Base-by-base conservation (phyloP, 2,797 vertebrate species). In the Rhincodon typus region DNA sequence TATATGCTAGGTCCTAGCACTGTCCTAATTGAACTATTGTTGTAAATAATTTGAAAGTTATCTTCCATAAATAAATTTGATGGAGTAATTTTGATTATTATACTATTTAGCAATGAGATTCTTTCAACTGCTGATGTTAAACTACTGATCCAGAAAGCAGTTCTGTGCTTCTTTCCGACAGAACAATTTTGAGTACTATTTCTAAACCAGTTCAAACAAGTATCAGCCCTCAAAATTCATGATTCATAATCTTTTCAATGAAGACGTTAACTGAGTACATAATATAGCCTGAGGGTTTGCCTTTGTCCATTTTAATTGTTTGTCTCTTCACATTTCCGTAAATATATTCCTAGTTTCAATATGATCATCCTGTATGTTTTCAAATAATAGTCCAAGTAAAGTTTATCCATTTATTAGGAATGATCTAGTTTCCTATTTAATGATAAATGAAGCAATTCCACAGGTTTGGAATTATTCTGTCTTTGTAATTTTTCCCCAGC, bases 141-240 rank as follows among this genome's bases (percentile, higher is more conserved):
- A 67, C 62, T 23, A 66, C 23, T 19, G 90, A 12, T 38, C 0
- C 15, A 93, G 8, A n/a, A 93, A 53, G 66, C 69, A 69, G 8
- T 67, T 69, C 10, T 23, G 15, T 66, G 30, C 66, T 42, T 17
- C n/a, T 93, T 19, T 88, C 53, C 57, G 10, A 23, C n/a, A 67
- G 27, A 34, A 69, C 19, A 25, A 93, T 93, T 42, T 93, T 38
- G 17, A 69, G 67, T 69, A 69, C 25, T 93, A 69, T 46, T 66
- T 42, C 38, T 69, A 67, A 21, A 87, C 25, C 46, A 90, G 53
- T 90, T 90, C 50, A 90, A 93, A 93, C 57, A 93, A 93, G 79
- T 93, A 67, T 93, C 90, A 93, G 90, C 17, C 57, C 66, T 62
- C 30, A 90, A 90, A 90, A 62, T 62, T 57, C 86, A 57, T 57